Evolutionary conservation across 2,797 vertebrate species (phyloP).

Genomic region (Glossophaga mutica): DNA sequence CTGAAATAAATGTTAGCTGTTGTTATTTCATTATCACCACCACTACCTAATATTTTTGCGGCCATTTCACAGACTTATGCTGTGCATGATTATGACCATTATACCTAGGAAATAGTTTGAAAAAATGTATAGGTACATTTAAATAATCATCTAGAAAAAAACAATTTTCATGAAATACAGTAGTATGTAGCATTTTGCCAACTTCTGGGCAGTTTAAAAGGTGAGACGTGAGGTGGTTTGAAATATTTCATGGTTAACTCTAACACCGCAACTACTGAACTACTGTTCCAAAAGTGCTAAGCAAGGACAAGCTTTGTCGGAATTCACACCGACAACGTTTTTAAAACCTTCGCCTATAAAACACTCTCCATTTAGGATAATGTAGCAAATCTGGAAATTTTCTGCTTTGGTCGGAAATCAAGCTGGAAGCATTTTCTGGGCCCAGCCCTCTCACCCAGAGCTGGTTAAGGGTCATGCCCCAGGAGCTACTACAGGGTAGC

Average conservation of each 20-base stretch:
- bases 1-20: not conserved
- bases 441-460: not conserved
- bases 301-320: not conserved
- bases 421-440: not conserved
- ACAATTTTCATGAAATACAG: not conserved
- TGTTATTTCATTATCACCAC: not conserved
- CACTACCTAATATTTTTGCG: not conserved
- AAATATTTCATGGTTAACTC: not conserved
- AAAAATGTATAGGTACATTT: not conserved
- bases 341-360: not conserved
- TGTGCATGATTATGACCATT: not conserved
- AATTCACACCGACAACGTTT: not conserved
- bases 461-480: not conserved
- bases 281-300: not conserved
- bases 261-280: not conserved
- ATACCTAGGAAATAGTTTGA: not conserved
- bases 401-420: conserved; percentile 9
- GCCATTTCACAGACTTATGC: not conserved
- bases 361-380: not conserved
- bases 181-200: not conserved
- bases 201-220: conserved; percentile 24
- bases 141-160: not conserved
- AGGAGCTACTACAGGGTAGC: not conserved
- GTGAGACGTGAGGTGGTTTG: not conserved
- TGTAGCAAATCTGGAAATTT: not conserved